These are phyloP conservation scores for Vidua macroura DNA, from an alignment of 2,113 vertebrate genomes.

Conservation along the genomic window DNA sequence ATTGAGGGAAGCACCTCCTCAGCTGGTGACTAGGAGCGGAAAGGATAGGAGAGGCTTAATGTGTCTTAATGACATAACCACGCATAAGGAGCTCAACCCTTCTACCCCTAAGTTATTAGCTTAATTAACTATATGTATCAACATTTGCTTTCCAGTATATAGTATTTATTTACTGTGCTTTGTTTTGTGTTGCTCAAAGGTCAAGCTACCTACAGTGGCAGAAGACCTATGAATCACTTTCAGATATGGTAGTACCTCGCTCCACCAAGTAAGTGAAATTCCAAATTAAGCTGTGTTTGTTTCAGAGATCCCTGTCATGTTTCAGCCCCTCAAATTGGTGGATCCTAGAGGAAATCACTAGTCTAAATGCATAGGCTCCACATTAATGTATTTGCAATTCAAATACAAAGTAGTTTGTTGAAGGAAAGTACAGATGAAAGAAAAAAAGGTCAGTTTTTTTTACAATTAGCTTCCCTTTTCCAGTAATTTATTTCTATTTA, in stretches of 20 bases:
- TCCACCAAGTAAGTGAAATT: conserved; percentile 88
- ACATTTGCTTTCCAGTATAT: background rate
- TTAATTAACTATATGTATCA: background rate
- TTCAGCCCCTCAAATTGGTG: background rate
- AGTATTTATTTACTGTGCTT: background rate
- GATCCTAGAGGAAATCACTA: background rate
- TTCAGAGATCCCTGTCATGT: background rate
- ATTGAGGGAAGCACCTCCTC: background rate
- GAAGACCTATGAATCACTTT: conserved; percentile 90
- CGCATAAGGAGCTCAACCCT: background rate
- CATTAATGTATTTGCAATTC: background rate
- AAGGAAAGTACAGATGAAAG: background rate
- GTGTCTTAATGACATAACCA: background rate
- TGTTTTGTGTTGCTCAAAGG: conserved; percentile 68
- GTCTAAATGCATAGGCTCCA: background rate
- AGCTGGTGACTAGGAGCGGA: background rate
- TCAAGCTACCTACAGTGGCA: conserved; percentile 83
- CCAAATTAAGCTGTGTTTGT: background rate
- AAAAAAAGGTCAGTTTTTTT: background rate
- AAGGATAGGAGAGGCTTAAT: background rate
- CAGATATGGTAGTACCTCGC: conserved; percentile 92
- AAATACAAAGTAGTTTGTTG: background rate
- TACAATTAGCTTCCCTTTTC: background rate
- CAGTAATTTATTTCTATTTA: background rate
- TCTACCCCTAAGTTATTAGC: background rate